Evolutionary conservation across 2,797 vertebrate species (phyloP), one percentile per base, ranked within the genome.

Genomic region (Crypturellus tataupa): DNA sequence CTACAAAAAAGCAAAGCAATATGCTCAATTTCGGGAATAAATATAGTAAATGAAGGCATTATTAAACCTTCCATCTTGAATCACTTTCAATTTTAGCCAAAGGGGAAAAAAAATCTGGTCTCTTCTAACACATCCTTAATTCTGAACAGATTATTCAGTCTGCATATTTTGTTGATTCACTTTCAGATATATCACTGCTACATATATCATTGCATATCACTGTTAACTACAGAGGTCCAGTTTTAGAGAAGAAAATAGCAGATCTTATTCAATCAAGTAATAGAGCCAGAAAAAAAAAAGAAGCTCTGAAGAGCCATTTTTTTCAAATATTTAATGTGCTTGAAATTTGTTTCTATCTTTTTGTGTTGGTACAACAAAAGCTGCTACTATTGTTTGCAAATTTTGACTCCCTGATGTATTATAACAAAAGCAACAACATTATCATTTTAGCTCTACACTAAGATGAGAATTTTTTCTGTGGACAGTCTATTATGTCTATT

Each of bases 401-500:
- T 62, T 60, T 39, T 68, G 3, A 79, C 2, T 64, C 16, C 21
- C 75, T 75, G 10, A 69, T 1, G 5, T n/a, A 88, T 46, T 62
- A 58, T 46, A 17, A 91, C 3, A 39, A 8, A 20, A 23, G 31
- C 71, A 84, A 62, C 65, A 29, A 8, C 1, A 4, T 23, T 35
- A 58, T 7, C 1, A 1, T 56, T 80, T n/a, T 51, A 51, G 10
- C 46, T 55, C 9, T 53, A 35, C 6, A 40, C 0, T 39, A 9
- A 79, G n/a, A n/a, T n/a, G n/a, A n/a, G n/a, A n/a, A 37, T 42
- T 93, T 83, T 76, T 82, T 8, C 18, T 80, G 24, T 4, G 5
- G 27, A 44, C 51, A 77, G 29, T 11, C 47, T 81, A 31, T 46
- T 77, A 80, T 68, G 25, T 79, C 65, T 3, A 78, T 20, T 17